A percentile compares a stretch with the other conserved stretches of the same genome.
These are phyloP conservation scores for Myiotriccus ornatus DNA, from an alignment of 2,797 vertebrate species.

Conservation along the genomic window DNA sequence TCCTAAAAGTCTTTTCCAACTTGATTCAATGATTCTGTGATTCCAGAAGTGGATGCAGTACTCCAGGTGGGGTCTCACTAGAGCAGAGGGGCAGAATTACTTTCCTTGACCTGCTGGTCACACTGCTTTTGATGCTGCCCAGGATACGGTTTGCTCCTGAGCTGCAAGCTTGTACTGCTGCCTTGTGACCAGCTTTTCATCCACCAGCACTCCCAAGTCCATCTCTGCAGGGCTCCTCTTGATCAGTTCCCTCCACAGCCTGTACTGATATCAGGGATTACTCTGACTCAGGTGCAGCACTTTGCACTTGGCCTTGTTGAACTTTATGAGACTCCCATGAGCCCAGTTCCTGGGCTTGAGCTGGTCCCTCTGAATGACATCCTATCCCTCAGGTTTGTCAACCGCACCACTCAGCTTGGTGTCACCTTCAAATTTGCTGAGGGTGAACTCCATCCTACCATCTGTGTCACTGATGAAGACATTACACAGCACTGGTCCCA, in stretches of 20 bases:
- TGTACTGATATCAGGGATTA: background rate
- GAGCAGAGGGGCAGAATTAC: background rate
- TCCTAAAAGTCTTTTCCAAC: background rate
- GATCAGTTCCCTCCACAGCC: no score
- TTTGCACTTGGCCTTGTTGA: background rate
- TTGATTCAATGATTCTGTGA: background rate
- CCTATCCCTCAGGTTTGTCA: background rate
- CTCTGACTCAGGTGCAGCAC: background rate
- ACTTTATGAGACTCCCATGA: background rate
- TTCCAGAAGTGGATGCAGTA: background rate
- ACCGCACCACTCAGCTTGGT: background rate
- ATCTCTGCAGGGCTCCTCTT: background rate
- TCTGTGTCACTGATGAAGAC: background rate
- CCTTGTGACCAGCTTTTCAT: background rate
- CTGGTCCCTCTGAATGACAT: background rate
- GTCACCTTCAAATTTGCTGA: background rate
- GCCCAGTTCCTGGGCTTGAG: background rate
- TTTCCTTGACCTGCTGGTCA: background rate
- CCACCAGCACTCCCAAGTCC: background rate
- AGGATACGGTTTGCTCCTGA: background rate
- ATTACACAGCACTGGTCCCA: background rate
- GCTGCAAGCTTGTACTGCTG: background rate
- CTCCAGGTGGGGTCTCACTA: background rate
- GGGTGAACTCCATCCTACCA: background rate
- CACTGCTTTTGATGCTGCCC: background rate